Conservation (phyloP, 2,797 vertebrate species). For the Tarsius wallacei region DNA sequence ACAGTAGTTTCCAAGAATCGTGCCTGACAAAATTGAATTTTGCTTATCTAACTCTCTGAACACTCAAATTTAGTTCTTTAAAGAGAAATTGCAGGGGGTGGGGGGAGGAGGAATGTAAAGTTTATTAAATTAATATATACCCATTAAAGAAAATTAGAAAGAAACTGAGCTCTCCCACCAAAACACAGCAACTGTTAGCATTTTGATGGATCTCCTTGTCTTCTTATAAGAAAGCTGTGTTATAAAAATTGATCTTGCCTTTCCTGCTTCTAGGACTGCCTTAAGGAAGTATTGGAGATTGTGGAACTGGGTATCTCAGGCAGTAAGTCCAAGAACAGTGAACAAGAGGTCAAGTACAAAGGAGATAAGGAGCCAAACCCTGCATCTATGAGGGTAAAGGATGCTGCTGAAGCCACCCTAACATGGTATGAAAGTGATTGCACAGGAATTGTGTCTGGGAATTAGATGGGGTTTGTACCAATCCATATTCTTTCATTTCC, state of each 20-base stretch:
- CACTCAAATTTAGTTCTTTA: slow-evolving; percentile 66
- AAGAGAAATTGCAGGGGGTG: slow-evolving; percentile 28
- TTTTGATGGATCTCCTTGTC: slow-evolving; percentile 52
- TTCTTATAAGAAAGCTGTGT: slow-evolving; percentile 32
- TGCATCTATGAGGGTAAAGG: slow-evolving; percentile 97
- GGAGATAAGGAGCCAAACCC: slow-evolving; percentile 97
- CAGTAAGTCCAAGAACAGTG: slow-evolving; percentile 95
- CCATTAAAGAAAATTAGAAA: slow-evolving; percentile 53
- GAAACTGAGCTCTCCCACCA: slow-evolving; percentile 18
- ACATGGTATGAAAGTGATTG: slow-evolving; percentile 93
- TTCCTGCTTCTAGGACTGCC: slow-evolving; percentile 93
- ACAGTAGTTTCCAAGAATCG: slow-evolving; percentile 38
- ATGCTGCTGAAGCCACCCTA: slow-evolving; percentile 96
- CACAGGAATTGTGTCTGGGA: neutral
- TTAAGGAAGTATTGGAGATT: slow-evolving; percentile 97
- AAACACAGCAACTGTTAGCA: neutral
- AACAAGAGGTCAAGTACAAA: slow-evolving; percentile 95
- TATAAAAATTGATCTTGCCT: slow-evolving; percentile 56
- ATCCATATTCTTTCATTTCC: slow-evolving; percentile 2
- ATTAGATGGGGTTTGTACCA: neutral
- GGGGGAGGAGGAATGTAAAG: neutral
- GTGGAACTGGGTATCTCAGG: slow-evolving; percentile 97
- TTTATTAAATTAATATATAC: slow-evolving; percentile 61
- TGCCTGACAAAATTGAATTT: slow-evolving; percentile 60
- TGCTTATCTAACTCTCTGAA: slow-evolving; percentile 3